phyloP scores from a whole-genome alignment of 2,113 vertebrate species.

The Gopherus evgoodei region DNA sequence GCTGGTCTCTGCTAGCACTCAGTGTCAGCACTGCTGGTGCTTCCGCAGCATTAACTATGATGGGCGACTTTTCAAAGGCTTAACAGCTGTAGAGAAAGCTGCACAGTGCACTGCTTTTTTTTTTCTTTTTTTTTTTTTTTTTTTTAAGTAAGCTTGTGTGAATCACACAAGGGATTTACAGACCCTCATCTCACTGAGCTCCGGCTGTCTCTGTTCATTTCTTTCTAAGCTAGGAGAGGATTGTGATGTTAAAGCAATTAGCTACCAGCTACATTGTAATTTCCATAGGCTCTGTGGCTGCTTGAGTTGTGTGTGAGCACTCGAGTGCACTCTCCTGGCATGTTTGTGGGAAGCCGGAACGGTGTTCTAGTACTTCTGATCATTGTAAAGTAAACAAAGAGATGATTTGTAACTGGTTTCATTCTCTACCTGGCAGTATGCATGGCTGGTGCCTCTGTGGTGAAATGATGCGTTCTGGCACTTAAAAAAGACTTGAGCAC shows the following conservation, averaged over 20 bases:
- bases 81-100: background rate
- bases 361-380: background rate
- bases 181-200: background rate
- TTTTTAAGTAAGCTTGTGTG: background rate
- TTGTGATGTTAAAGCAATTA: background rate
- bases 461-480: background rate
- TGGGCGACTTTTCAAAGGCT: background rate
- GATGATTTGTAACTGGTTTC: background rate
- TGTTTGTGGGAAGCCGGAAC: too few species aligned
- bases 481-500: too few species aligned
- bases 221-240: background rate
- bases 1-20: background rate
- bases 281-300: too few species aligned
- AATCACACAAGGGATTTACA: background rate
- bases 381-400: background rate
- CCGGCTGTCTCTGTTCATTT: rapidly evolving
- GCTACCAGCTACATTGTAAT: too few species aligned
- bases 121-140: too few species aligned
- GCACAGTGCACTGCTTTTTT: background rate
- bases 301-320: too few species aligned
- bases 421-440: background rate
- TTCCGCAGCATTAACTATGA: background rate
- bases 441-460: background rate
- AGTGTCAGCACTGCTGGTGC: background rate
- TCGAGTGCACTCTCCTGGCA: too few species aligned